Evolutionary conservation across 92 coral and sea anemone genomes (phyloP).

Genomic region (Pocillopora grandis): DNA sequence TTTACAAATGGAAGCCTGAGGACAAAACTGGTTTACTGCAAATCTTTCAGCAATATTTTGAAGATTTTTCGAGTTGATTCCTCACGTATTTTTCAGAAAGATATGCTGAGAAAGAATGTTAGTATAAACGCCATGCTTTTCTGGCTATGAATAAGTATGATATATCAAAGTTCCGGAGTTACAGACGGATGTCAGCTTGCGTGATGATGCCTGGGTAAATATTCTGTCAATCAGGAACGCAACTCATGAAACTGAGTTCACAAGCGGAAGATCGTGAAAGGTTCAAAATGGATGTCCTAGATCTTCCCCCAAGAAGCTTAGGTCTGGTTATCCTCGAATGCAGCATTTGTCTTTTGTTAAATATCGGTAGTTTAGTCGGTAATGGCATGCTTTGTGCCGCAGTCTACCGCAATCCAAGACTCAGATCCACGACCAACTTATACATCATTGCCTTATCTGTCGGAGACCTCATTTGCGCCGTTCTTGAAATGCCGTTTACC

Average conservation of each 20-base stretch:
- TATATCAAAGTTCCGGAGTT: neutral
- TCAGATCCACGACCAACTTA: conserved; percentile 70
- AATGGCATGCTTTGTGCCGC: conserved; percentile 67
- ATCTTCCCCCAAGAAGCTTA: conserved; percentile 46
- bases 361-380: conserved; percentile 56
- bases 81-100: no score
- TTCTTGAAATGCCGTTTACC: conserved; percentile 68
- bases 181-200: neutral
- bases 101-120: no score
- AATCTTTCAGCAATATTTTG: no score
- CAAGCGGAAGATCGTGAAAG: neutral
- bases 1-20: neutral
- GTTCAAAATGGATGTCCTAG: neutral
- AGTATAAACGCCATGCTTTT: no score
- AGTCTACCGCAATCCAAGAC: conserved; percentile 66
- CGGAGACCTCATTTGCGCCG: conserved; percentile 68
- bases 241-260: neutral
- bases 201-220: neutral
- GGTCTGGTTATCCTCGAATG: conserved; percentile 47
- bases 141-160: neutral
- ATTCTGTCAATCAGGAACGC: neutral
- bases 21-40: no score
- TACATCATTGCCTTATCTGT: conserved; percentile 67
- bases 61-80: no score
- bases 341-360: conserved; percentile 40